Conservation (phyloP, 2,113 vertebrate genomes). For the Bos indicus region DNA sequence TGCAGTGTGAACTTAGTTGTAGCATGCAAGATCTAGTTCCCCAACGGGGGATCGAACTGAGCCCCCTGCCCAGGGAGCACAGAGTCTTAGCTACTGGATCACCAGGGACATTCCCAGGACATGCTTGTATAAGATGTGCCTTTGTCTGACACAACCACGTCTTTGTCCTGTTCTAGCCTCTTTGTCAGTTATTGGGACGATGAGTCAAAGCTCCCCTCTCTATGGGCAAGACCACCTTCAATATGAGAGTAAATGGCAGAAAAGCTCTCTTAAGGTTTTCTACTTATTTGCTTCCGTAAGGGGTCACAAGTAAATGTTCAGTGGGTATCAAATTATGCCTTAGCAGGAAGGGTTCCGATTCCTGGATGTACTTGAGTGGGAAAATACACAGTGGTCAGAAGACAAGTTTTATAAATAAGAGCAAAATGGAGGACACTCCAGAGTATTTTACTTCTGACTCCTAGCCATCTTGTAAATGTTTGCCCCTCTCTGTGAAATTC, state of each 20-base stretch:
- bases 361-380: neutral
- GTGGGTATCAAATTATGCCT: neutral
- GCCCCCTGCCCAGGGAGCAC: neutral
- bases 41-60: fast-evolving
- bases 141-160: neutral
- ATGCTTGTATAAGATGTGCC: neutral
- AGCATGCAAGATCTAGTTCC: neutral
- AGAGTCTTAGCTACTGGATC: neutral
- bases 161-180: neutral
- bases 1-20: neutral
- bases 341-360: neutral
- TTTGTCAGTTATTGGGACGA: neutral
- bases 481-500: neutral
- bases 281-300: neutral
- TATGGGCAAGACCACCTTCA: neutral
- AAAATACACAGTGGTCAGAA: neutral
- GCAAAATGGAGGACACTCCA: neutral
- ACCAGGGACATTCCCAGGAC: neutral
- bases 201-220: neutral
- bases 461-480: neutral
- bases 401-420: neutral
- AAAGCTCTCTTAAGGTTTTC: neutral
- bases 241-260: neutral
- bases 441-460: neutral
- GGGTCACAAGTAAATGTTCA: neutral